Evolutionary conservation across 1,140 invertebrate genomes (phyloP).

Genomic region (Bombus consobrinus): DNA sequence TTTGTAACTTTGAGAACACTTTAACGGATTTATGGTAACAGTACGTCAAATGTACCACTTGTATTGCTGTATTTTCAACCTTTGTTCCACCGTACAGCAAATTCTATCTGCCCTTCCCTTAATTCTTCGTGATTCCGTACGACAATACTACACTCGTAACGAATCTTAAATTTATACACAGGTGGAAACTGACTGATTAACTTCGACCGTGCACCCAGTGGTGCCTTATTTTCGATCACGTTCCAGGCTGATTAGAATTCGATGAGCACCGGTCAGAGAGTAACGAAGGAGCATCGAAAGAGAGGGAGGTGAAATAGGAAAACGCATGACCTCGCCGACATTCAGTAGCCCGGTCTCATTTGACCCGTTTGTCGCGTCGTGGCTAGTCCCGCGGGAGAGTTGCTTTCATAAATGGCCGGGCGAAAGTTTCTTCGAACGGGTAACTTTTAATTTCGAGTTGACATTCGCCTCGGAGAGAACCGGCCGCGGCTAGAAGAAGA

Average conservation of each 20-base stretch:
- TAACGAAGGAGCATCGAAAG: no score
- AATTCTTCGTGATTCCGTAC: not conserved
- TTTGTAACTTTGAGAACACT: not conserved
- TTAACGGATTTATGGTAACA: not conserved
- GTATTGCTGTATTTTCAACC: no score
- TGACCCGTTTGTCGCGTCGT: constrained; percentile 10
- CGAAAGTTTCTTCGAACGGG: constrained; percentile 52
- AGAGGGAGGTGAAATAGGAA: not conserved
- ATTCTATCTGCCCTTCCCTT: not conserved
- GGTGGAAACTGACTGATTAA: not conserved
- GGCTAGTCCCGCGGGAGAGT: constrained; percentile 12
- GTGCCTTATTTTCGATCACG: not conserved
- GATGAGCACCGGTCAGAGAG: not conserved
- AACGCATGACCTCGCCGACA: not conserved
- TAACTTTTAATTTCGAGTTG: constrained; percentile 68
- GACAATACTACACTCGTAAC: not conserved
- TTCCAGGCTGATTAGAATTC: not conserved
- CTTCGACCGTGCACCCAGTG: not conserved
- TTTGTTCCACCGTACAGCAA: not conserved
- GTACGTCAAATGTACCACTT: not conserved
- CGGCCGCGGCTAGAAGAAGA: constrained; percentile 34
- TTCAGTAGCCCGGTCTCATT: constrained; percentile 28
- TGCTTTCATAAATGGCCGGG: constrained; percentile 54
- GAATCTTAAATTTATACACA: not conserved
- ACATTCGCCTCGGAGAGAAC: constrained; percentile 30